Conservation (phyloP, 2,113 vertebrate genomes). For the Cricetomys ansorgei region DNA sequence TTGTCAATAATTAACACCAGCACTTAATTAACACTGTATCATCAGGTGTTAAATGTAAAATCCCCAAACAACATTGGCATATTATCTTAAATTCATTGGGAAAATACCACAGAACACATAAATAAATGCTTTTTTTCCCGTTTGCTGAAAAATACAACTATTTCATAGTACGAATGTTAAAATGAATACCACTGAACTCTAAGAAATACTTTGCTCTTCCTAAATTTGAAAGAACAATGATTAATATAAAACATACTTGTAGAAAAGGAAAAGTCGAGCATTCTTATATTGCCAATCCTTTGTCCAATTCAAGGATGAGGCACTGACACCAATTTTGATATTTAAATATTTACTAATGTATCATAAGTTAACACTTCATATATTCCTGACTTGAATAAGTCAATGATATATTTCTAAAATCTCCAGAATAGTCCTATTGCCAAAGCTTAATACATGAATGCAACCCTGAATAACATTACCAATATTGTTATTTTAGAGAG, state of each 20-base stretch:
- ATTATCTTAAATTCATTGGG: not conserved
- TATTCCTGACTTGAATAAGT: not conserved
- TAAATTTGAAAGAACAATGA: not conserved
- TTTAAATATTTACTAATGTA: not conserved
- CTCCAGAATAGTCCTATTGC: not conserved
- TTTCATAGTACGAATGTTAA: not conserved
- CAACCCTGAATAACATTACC: not conserved
- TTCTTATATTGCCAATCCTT: not conserved
- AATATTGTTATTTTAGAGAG: not conserved
- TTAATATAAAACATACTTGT: not conserved
- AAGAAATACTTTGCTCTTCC: not conserved
- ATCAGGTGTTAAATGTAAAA: not conserved
- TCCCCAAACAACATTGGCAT: not conserved
- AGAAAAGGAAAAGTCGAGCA: not conserved
- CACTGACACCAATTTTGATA: not conserved
- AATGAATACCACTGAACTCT: not conserved
- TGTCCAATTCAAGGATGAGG: not conserved
- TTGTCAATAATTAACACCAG: not conserved
- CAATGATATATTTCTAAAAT: not conserved
- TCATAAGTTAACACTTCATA: not conserved
- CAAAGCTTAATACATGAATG: not conserved
- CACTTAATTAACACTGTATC: not conserved
- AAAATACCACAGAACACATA: not conserved
- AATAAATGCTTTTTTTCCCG: not conserved
- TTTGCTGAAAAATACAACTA: not conserved